Evolutionary conservation across 2,797 vertebrate genomes (phyloP).

Genomic region (Coracias cyanogaster): DNA sequence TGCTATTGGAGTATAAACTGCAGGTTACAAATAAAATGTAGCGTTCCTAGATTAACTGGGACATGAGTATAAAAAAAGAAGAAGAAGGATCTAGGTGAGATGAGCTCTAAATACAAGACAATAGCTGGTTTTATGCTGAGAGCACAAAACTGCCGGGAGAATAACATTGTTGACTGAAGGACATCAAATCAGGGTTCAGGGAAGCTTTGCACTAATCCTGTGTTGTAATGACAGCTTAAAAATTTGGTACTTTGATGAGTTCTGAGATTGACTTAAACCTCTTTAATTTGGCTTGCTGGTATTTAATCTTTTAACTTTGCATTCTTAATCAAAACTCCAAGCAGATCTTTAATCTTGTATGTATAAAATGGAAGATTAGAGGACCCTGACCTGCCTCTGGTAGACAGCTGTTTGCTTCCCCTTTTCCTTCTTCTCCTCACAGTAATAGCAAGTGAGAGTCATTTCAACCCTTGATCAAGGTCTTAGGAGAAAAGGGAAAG

Average conservation of each 20-base stretch:
- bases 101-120: conserved; percentile 51
- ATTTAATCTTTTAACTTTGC: conserved; percentile 94
- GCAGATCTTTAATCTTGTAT: conserved; percentile 90
- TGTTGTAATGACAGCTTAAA: conserved; percentile 89
- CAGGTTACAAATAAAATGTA: not conserved
- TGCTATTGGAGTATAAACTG: not conserved
- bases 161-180: conserved; percentile 47
- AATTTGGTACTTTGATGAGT: conserved; percentile 90
- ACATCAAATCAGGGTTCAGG: conserved; percentile 76
- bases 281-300: conserved; percentile 91
- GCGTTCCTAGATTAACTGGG: not conserved
- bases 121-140: conserved; percentile 65
- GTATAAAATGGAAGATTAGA: conserved; percentile 86
- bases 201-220: conserved; percentile 87
- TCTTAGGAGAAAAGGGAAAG: not conserved
- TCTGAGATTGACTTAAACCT: conserved; percentile 92
- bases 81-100: conserved; percentile 35
- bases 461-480: not conserved
- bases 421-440: not conserved
- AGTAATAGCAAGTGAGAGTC: not conserved
- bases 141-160: conserved; percentile 13
- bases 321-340: conserved; percentile 93
- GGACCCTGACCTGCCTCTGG: conserved; percentile 77
- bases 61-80: not conserved
- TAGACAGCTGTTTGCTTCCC: conserved; percentile 81